Evolutionary conservation across 53 echinoderm and acorn worm genomes (phyloP).

Genomic region (Echinarachnius parma): DNA sequence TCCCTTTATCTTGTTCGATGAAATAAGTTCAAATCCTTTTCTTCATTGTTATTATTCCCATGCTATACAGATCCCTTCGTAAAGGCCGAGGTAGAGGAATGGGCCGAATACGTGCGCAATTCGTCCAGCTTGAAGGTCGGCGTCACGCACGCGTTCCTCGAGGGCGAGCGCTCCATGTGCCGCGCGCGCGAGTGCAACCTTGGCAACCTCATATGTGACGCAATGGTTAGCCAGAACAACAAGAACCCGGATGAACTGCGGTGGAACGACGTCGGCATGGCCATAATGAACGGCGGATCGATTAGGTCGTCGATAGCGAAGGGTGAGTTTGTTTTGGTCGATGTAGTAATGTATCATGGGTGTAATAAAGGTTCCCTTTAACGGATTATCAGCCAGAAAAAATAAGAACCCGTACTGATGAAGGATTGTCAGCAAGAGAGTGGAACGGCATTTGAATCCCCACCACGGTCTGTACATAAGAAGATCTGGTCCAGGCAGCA

Average conservation of each 20-base stretch:
- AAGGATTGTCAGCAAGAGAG: too few species aligned
- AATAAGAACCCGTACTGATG: too few species aligned
- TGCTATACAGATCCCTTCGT: conserved; percentile 57
- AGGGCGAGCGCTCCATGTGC: conserved; percentile 54
- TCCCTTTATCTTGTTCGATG: too few species aligned
- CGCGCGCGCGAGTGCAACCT: conserved; percentile 85
- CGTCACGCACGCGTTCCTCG: conserved; percentile 58
- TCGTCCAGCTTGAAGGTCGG: conserved; percentile 54
- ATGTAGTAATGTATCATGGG: too few species aligned
- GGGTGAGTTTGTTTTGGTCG: too few species aligned
- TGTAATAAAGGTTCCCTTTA: too few species aligned
- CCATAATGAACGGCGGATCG: conserved; percentile 71
- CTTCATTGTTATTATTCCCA: too few species aligned
- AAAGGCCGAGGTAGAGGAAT: conserved; percentile 52
- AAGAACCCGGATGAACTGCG: conserved; percentile 69
- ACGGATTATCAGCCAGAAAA: too few species aligned
- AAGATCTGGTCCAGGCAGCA: too few species aligned
- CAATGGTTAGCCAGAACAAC: conserved; percentile 55
- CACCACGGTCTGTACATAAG: too few species aligned
- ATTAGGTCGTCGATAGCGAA: conserved; percentile 67
- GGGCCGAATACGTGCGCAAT: conserved; percentile 59
- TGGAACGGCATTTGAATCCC: too few species aligned
- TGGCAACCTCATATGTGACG: conserved; percentile 80
- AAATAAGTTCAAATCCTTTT: too few species aligned
- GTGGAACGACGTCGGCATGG: conserved; percentile 84